phyloP scores from a whole-genome alignment of 2,888 invertebrate species.

The Tenthredo notha region DNA sequence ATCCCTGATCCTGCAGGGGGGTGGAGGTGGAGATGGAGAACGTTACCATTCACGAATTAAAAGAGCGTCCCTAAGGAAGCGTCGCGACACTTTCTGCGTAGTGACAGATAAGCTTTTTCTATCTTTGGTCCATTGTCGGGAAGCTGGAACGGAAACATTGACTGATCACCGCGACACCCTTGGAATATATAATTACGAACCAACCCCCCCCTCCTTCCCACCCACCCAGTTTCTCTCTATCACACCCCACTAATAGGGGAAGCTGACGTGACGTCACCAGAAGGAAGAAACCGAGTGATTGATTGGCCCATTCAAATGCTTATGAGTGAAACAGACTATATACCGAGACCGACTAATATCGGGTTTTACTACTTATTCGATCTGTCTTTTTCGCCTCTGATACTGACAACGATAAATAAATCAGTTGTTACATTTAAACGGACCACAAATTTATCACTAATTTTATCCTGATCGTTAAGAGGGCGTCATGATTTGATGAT shows the following conservation, averaged over 20 bases:
- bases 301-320: conserved; percentile 77
- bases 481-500: too few species aligned
- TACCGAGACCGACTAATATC: conserved; percentile 51
- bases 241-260: conserved; percentile 60
- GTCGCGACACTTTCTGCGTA: conserved; percentile 59
- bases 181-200: conserved; percentile 77
- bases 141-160: conserved; percentile 78
- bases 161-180: conserved; percentile 78
- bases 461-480: conserved; percentile 22
- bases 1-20: neutral
- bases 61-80: conserved; percentile 74
- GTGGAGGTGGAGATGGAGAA: neutral
- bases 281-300: conserved; percentile 72
- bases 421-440: conserved; percentile 62
- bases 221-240: conserved; percentile 32
- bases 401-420: conserved; percentile 75
- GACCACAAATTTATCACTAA: neutral
- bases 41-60: conserved; percentile 72
- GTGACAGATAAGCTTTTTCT: conserved; percentile 78
- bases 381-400: conserved; percentile 74
- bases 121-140: conserved; percentile 74
- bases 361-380: conserved; percentile 63
- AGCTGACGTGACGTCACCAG: conserved; percentile 74
- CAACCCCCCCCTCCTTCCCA: conserved; percentile 52
- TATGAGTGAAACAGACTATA: conserved; percentile 69